phyloP scores from a whole-genome alignment of 2,113 vertebrate genomes.

The Campylorhamphus procurvoides region DNA sequence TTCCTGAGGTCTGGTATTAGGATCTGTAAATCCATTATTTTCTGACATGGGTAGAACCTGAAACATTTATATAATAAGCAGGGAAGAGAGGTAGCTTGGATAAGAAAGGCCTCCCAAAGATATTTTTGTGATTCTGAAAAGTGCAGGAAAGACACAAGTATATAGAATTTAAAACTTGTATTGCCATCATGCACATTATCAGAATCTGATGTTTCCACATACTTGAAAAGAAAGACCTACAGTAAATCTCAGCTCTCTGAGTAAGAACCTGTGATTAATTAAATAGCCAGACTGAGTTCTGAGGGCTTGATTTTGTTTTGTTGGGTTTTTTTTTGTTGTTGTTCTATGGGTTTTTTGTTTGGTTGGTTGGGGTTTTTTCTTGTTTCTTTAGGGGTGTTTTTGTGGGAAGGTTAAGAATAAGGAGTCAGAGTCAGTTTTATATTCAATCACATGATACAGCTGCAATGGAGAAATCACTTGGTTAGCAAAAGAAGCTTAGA shows the following conservation, averaged over 20 bases:
- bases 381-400: background rate
- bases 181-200: background rate
- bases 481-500: background rate
- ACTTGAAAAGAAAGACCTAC: background rate
- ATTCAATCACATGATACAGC: background rate
- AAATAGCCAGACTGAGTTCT: background rate
- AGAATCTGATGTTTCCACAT: background rate
- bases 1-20: background rate
- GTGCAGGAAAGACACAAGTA: background rate
- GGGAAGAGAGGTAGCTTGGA: background rate
- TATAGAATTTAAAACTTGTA: background rate
- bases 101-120: background rate
- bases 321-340: background rate
- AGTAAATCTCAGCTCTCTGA: background rate
- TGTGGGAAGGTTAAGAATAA: rapidly evolving
- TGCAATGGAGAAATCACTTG: background rate
- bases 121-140: background rate
- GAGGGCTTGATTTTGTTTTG: background rate
- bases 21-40: background rate
- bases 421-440: background rate
- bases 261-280: background rate
- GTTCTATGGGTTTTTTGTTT: background rate
- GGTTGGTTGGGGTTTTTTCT: background rate
- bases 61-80: background rate
- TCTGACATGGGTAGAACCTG: too few species aligned